Conservation (phyloP, 2,113 vertebrate genomes). For the Anolis carolinensis region DNA sequence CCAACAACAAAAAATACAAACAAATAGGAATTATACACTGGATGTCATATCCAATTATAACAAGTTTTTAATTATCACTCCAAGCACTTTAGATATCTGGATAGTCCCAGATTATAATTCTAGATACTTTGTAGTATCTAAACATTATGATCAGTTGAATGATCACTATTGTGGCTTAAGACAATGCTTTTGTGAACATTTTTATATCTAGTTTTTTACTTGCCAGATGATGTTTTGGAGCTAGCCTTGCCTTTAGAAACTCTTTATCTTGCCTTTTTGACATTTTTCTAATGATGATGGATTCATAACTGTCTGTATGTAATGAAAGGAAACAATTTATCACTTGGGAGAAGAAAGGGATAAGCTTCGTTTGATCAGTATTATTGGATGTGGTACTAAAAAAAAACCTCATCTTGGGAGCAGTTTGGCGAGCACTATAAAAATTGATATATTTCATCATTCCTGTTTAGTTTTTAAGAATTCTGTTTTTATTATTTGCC, state of each 20-base stretch:
- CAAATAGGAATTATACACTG: neutral
- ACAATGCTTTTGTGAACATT: slow-evolving; percentile 74
- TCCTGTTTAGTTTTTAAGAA: slow-evolving; percentile 61
- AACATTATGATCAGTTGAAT: slow-evolving; percentile 96
- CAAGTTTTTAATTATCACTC: slow-evolving; percentile 78
- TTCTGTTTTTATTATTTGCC: slow-evolving; percentile 51
- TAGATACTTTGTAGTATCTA: slow-evolving; percentile 93
- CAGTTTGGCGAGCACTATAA: slow-evolving; percentile 41
- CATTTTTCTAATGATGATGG: slow-evolving; percentile 47
- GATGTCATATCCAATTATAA: slow-evolving; percentile 53
- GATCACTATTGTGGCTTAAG: slow-evolving; percentile 85
- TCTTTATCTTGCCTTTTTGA: slow-evolving; percentile 64
- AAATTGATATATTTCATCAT: slow-evolving; percentile 40
- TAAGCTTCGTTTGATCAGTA: slow-evolving; percentile 76
- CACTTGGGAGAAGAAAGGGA: slow-evolving; percentile 59
- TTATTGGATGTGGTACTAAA: slow-evolving; percentile 73
- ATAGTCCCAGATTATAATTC: slow-evolving; percentile 86
- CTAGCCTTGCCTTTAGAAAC: slow-evolving; percentile 56
- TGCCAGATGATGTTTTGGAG: slow-evolving; percentile 68
- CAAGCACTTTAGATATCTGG: slow-evolving; percentile 99
- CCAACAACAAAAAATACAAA: slow-evolving; percentile 17
- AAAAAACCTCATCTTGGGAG: slow-evolving; percentile 41
- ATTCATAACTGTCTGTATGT: slow-evolving; percentile 61
- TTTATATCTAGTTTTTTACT: slow-evolving; percentile 70
- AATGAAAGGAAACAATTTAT: slow-evolving; percentile 42